Evolutionary conservation across 2,797 vertebrate genomes (phyloP).

Genomic region (Acanthurus lineatus): DNA sequence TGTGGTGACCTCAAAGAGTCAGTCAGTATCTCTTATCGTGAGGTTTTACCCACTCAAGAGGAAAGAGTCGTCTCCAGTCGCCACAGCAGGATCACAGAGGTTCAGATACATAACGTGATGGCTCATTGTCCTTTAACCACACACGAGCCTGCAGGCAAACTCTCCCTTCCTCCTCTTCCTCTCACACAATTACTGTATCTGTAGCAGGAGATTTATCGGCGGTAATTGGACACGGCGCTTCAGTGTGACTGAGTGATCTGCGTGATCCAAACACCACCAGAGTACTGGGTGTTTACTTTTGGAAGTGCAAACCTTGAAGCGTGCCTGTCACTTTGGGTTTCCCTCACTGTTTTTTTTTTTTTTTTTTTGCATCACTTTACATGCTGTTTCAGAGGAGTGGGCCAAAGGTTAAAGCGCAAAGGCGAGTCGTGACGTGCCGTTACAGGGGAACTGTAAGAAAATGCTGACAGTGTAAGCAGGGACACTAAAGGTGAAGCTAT

Average conservation of each 20-base stretch:
- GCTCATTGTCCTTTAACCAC: constrained; percentile 77
- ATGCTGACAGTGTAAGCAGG: constrained; percentile 31
- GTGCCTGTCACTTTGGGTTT: constrained; percentile 67
- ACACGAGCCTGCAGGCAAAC: constrained; percentile 65
- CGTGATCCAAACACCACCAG: constrained; percentile 54
- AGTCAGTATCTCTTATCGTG: constrained; percentile 73
- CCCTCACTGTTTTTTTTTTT: constrained; percentile 44
- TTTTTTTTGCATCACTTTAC: constrained; percentile 59
- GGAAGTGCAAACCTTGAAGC: constrained; percentile 53
- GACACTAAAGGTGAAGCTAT: constrained; percentile 54
- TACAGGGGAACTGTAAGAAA: constrained; percentile 30
- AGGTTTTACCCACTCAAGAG: constrained; percentile 74
- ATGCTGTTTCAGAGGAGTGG: constrained; percentile 67
- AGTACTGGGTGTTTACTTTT: constrained; percentile 69
- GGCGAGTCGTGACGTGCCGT: constrained; percentile 22
- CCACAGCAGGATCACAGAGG: constrained; percentile 66
- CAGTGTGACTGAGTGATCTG: constrained; percentile 63
- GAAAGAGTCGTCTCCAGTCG: constrained; percentile 70
- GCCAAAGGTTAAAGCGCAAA: constrained; percentile 56
- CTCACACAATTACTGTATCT: constrained; percentile 73
- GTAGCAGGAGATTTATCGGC: constrained; percentile 65
- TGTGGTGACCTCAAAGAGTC: constrained; percentile 83
- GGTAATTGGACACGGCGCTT: constrained; percentile 63
- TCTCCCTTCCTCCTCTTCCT: constrained; percentile 55
- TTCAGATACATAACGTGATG: constrained; percentile 73